Evolutionary conservation across 2,888 invertebrate species (phyloP).

Genomic region (Drosophila antonietae): DNA sequence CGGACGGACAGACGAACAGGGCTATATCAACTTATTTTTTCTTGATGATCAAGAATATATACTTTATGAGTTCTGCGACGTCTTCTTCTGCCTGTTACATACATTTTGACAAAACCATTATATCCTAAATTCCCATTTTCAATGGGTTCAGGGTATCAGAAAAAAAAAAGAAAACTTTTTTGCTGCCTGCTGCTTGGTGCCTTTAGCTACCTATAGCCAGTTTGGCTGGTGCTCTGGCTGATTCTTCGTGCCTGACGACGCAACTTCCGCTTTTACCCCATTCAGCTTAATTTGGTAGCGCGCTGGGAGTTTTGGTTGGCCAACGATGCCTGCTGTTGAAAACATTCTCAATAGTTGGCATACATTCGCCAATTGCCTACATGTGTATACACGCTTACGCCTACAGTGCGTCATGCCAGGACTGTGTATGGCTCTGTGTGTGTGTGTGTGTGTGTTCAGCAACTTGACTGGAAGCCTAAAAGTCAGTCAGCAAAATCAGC

Average conservation of each 20-base stretch:
- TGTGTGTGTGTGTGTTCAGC: conserved; percentile 29
- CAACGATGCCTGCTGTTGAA: conserved; percentile 68
- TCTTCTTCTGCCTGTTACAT: too few relatives aligned
- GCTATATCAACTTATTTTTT: too few relatives aligned
- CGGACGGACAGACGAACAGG: too few relatives aligned
- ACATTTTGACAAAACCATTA: too few relatives aligned
- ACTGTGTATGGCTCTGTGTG: background rate
- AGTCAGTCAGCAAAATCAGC: conserved; percentile 78
- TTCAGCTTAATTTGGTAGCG: conserved; percentile 67
- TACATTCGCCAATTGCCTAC: conserved; percentile 54
- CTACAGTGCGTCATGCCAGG: conserved; percentile 15
- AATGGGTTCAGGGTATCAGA: too few relatives aligned
- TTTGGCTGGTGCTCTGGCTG: conserved; percentile 33
- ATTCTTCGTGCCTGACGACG: conserved; percentile 67
- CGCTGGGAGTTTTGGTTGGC: conserved; percentile 50
- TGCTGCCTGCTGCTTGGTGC: conserved; percentile 31
- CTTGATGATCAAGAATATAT: too few relatives aligned
- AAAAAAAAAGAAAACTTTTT: conserved; percentile 55
- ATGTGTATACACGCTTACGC: conserved; percentile 56
- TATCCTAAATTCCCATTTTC: too few relatives aligned
- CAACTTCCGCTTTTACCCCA: conserved; percentile 76
- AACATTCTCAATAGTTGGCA: conserved; percentile 70
- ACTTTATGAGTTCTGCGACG: too few relatives aligned
- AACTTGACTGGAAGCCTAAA: conserved; percentile 75
- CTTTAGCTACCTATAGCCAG: conserved; percentile 15